Conservation (phyloP, 2,797 vertebrate species). For the Halcyon chelicuti region DNA sequence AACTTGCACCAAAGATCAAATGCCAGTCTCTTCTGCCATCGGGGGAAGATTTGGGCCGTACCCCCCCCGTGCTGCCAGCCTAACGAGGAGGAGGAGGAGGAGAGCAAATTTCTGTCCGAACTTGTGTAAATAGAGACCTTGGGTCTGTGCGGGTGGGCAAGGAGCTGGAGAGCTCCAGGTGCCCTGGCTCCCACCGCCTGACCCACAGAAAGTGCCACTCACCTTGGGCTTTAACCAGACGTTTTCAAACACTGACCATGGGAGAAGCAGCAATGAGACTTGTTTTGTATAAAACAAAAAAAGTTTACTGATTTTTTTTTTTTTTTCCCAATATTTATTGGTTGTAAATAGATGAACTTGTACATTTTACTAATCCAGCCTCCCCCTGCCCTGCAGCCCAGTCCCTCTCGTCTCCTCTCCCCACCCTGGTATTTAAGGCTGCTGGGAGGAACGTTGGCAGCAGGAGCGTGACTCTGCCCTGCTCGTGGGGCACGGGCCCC, state of each 20-base stretch:
- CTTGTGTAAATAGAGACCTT: slow-evolving; percentile 13
- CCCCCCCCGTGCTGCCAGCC: neutral
- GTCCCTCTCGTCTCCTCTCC: neutral
- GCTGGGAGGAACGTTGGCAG: neutral
- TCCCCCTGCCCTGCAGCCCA: slow-evolving; percentile 12
- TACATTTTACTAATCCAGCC: slow-evolving; percentile 80
- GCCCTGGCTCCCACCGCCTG: neutral
- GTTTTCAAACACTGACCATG: slow-evolving; percentile 35
- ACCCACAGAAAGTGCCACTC: slow-evolving; percentile 45
- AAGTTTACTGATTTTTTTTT: slow-evolving; percentile 64
- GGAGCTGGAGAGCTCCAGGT: neutral
- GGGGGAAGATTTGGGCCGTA: neutral
- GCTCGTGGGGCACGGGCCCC: neutral
- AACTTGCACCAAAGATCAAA: slow-evolving; percentile 83
- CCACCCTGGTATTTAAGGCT: slow-evolving; percentile 30
- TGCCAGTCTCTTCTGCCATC: slow-evolving; percentile 14
- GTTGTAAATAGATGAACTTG: slow-evolving; percentile 85
- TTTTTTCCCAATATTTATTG: slow-evolving; percentile 81
- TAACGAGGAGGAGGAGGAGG: slow-evolving; percentile 8
- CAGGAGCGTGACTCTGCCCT: neutral
- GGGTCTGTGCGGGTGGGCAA: neutral
- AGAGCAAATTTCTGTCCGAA: slow-evolving; percentile 22
- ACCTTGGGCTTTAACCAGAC: slow-evolving; percentile 39
- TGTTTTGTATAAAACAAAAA: slow-evolving; percentile 74
- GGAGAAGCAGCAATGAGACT: slow-evolving; percentile 21